A percentile compares a stretch with the other conserved stretches of the same genome.
Conservation (phyloP, 2,888 invertebrate genomes). For the Marronus borbonicus region DNA sequence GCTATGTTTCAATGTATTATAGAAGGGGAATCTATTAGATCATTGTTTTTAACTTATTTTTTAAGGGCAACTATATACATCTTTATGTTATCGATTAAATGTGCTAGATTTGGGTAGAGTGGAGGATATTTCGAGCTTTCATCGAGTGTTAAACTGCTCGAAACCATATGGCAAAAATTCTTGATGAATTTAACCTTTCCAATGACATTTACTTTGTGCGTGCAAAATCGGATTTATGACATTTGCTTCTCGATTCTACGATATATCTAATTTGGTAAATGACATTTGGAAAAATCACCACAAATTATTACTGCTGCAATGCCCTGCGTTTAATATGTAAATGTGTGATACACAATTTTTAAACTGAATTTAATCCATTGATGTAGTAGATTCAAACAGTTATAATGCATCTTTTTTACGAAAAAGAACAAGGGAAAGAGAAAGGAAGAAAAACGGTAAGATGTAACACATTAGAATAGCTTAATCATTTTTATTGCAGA, state of each 20-base stretch:
- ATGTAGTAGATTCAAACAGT: too few species aligned
- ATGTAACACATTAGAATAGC: too few species aligned
- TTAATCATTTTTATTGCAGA: too few species aligned
- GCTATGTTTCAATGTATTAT: neutral
- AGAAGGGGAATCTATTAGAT: neutral
- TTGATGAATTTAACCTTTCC: constrained; percentile 22
- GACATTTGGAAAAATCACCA: constrained; percentile 5
- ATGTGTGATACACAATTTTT: too few species aligned
- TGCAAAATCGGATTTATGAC: constrained; percentile 15
- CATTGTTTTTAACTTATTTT: neutral
- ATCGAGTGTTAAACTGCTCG: constrained; percentile 21
- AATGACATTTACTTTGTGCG: constrained; percentile 1
- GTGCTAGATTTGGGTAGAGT: neutral
- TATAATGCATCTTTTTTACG: too few species aligned
- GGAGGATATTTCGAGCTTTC: neutral
- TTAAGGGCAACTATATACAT: neutral
- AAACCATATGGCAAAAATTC: constrained; percentile 7
- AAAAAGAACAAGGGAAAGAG: too few species aligned
- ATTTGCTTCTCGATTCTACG: constrained; percentile 8
- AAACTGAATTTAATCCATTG: too few species aligned
- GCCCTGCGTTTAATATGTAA: too few species aligned
- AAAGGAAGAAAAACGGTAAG: too few species aligned
- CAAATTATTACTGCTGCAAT: too few species aligned
- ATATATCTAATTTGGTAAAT: constrained; percentile 1
- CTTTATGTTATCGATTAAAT: neutral